A percentile compares a stretch with the other conserved stretches of the same genome.
These are phyloP conservation scores for Isotomurus palustris DNA, from an alignment of 2,888 invertebrate genomes.

Conservation along the genomic window DNA sequence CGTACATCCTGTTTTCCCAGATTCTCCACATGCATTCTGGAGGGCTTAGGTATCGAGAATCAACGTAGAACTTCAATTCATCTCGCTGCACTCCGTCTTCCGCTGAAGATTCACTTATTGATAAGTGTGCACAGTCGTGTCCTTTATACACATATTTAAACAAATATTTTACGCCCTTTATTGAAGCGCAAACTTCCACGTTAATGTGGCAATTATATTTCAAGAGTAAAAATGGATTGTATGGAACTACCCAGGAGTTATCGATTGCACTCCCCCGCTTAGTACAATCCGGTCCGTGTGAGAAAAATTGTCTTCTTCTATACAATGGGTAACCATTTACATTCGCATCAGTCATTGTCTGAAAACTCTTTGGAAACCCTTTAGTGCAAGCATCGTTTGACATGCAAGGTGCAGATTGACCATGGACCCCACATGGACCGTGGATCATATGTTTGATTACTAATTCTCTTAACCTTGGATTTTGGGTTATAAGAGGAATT, in stretches of 20 bases:
- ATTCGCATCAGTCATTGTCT: slow-evolving; percentile 44
- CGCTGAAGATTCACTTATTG: background rate
- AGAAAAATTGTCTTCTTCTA: slow-evolving; percentile 41
- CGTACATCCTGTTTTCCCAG: slow-evolving; percentile 45
- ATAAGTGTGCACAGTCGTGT: slow-evolving; percentile 13
- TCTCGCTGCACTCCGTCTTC: slow-evolving; percentile 15
- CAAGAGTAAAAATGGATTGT: slow-evolving; percentile 31
- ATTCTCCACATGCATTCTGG: slow-evolving; percentile 49
- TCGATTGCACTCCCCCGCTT: slow-evolving; percentile 46
- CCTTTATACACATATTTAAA: slow-evolving; percentile 40
- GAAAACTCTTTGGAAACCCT: slow-evolving; percentile 48
- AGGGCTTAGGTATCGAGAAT: slow-evolving; percentile 47
- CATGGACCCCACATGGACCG: slow-evolving; percentile 48
- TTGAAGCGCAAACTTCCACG: slow-evolving; percentile 45
- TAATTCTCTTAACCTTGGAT: slow-evolving; percentile 47
- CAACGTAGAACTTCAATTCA: slow-evolving; percentile 44
- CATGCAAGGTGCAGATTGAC: slow-evolving; percentile 49
- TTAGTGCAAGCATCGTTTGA: slow-evolving; percentile 49
- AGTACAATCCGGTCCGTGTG: slow-evolving; percentile 7
- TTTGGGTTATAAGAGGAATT: slow-evolving; percentile 47
- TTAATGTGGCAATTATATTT: slow-evolving; percentile 43
- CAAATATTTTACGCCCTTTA: slow-evolving; percentile 47
- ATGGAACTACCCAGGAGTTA: slow-evolving; percentile 49
- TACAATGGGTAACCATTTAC: slow-evolving; percentile 50
- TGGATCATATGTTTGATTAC: slow-evolving; percentile 49